These are phyloP conservation scores for Conus canariensis DNA, from an alignment of 2,888 invertebrate genomes.

Conservation along the genomic window DNA sequence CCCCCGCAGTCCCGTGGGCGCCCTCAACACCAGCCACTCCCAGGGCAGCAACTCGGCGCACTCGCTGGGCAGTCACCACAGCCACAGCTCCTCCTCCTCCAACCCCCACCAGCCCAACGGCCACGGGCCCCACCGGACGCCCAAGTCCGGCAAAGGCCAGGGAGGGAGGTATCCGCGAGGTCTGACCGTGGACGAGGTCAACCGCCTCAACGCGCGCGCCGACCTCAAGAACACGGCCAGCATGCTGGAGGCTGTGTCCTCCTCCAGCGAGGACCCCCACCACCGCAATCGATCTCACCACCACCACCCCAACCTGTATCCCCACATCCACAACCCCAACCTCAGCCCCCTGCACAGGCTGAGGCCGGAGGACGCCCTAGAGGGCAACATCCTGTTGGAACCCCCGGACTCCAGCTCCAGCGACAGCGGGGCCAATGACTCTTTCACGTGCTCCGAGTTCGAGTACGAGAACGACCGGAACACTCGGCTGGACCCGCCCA, in stretches of 20 bases:
- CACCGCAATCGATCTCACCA: conserved; percentile 6
- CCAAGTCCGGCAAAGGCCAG: not conserved
- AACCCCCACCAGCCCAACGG: conserved; percentile 23
- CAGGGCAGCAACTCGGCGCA: conserved; percentile 65
- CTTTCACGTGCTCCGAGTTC: conserved; percentile 98
- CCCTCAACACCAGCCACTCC: conserved; percentile 48
- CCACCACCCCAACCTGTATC: conserved; percentile 46
- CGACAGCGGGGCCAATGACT: conserved; percentile 94
- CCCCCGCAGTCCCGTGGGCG: conserved; percentile 62
- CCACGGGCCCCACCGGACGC: not conserved
- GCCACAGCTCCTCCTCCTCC: not conserved
- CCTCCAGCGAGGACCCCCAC: conserved; percentile 80
- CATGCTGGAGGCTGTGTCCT: conserved; percentile 95
- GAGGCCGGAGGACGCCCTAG: conserved; percentile 59
- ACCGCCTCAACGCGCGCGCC: conserved; percentile 91
- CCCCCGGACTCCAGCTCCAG: conserved; percentile 83
- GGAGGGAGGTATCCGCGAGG: conserved; percentile 80
- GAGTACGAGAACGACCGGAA: conserved; percentile 90
- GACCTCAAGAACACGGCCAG: conserved; percentile 92
- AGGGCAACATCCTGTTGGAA: conserved; percentile 76
- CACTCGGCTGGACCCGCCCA: conserved; percentile 72
- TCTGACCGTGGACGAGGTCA: conserved; percentile 94
- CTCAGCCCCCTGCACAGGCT: conserved; percentile 12
- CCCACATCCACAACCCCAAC: conserved; percentile 39
- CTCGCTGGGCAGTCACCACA: conserved; percentile 57